These are phyloP conservation scores for Donacobius atricapilla DNA, from an alignment of 2,113 vertebrate genomes.

Conservation along the genomic window DNA sequence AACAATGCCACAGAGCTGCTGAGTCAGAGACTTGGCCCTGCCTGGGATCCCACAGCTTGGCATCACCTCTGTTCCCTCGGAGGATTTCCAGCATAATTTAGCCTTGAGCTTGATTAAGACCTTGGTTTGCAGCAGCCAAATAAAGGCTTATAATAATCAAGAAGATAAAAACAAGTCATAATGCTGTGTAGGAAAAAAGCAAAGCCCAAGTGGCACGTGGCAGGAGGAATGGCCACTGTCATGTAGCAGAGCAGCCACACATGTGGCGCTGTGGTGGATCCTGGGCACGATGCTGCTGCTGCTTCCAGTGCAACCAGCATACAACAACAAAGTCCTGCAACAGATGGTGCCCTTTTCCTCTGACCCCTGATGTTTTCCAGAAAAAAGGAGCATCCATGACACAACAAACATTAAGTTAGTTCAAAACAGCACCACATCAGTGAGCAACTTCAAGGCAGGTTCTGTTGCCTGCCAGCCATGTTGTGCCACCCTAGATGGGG, in stretches of 20 bases:
- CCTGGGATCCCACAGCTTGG: not conserved
- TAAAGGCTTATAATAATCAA: not conserved
- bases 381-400: not conserved
- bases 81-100: slow-evolving; percentile 1
- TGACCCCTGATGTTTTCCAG: not conserved
- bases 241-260: accelerated
- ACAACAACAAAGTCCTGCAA: not conserved
- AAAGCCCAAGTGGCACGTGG: not conserved
- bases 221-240: not conserved
- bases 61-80: not conserved
- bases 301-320: not conserved
- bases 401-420: not conserved
- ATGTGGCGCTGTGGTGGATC: accelerated
- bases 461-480: accelerated
- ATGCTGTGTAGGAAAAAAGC: not conserved
- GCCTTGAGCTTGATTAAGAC: slow-evolving; percentile 4
- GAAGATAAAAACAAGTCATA: not conserved
- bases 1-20: not conserved
- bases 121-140: not conserved
- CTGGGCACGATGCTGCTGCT: not conserved
- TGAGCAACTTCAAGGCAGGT: not conserved
- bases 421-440: not conserved
- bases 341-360: not conserved
- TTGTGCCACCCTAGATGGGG: not conserved
- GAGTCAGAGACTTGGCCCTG: not conserved